Base-by-base conservation (phyloP, 2,113 vertebrate genomes). In the Lepus americanus region DNA sequence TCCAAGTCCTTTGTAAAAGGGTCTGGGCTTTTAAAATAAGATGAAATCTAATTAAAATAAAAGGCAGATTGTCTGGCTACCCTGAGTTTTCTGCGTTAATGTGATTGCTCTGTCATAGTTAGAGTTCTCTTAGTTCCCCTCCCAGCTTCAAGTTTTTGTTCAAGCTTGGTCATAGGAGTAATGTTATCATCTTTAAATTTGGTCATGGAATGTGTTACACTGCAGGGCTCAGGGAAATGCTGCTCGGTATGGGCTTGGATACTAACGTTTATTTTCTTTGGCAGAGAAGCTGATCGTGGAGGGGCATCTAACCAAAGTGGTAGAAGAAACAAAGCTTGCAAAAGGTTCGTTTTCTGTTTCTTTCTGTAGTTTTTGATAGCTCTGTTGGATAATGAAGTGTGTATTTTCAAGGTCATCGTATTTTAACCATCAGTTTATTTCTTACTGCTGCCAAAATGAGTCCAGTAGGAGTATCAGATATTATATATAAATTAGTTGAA, bases 211-310 rank as follows among this genome's bases (percentile, higher is more conserved):
- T 98, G 98, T 98, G 92, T 96, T 97, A 49, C 94, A 94, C 96
- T 96, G 98, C 96, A 96, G 82, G 0, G 67, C 97, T 97, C 98
- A 96, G 96, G 94, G 97, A 98, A 98, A 96, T 97, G 97, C 97
- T 96, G 64, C 96, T 98, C 72, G 70, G 93, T 98, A 98, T 97
- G 97, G 97, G 97, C 98, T 97, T 95, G 96, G 94, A 97, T 98
- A 96, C 96, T 98, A 98, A 98, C 97, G 36, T 97, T 98, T 98
- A 94, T 98, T 98, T 98, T 98, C 97, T 98, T 98, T 98, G 98
- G 98, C 98, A 99, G 99, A 98, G 98, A 99, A 98, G 98, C 98
- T 99, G 97, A 98, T 99, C 97, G 98, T 98, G 61, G 98, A 99
- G 97, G 98, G 98, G 96, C 98, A 98, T 98, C 98, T 99, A 97